Evolutionary conservation across 2,888 invertebrate species (phyloP).

Genomic region (Amphipyra tragopoginis): DNA sequence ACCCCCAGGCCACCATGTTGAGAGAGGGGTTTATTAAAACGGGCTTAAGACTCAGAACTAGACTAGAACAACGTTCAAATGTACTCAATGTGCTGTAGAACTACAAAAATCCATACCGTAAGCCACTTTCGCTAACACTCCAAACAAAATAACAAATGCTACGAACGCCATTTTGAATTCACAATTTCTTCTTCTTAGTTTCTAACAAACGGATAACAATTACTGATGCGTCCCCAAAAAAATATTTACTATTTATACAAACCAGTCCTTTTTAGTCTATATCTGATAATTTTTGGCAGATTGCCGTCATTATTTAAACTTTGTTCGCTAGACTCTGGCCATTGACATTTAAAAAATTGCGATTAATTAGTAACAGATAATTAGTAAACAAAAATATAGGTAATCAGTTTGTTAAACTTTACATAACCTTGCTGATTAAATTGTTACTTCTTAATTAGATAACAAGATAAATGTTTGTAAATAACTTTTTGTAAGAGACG

Average conservation of each 20-base stretch:
- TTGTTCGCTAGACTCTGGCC: background rate
- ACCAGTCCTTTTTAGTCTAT: conserved; percentile 16
- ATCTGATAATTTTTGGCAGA: conserved; percentile 15
- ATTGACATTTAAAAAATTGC: conserved; percentile 17
- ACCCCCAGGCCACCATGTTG: too few species aligned
- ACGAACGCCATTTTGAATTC: conserved; percentile 7
- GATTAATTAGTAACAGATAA: conserved; percentile 12
- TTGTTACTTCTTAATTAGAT: conserved; percentile 3
- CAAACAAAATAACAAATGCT: conserved; percentile 11
- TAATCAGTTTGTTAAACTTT: conserved; percentile 39
- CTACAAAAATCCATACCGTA: conserved; percentile 15
- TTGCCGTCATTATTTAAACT: conserved; percentile 5
- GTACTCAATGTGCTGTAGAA: too few species aligned
- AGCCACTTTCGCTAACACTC: background rate
- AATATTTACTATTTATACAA: conserved; percentile 28
- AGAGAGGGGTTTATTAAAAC: too few species aligned
- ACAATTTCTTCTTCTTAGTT: background rate
- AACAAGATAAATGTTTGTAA: conserved; percentile 11
- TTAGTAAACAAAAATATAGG: conserved; percentile 25
- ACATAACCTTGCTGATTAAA: conserved; percentile 27
- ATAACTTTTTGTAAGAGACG: background rate
- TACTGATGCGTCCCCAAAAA: conserved; percentile 4
- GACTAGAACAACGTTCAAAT: too few species aligned
- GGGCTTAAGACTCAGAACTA: too few species aligned
- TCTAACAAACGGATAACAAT: background rate